Conservation (phyloP, 1,140 invertebrate genomes). For the Drosophila sulfurigaster region DNA sequence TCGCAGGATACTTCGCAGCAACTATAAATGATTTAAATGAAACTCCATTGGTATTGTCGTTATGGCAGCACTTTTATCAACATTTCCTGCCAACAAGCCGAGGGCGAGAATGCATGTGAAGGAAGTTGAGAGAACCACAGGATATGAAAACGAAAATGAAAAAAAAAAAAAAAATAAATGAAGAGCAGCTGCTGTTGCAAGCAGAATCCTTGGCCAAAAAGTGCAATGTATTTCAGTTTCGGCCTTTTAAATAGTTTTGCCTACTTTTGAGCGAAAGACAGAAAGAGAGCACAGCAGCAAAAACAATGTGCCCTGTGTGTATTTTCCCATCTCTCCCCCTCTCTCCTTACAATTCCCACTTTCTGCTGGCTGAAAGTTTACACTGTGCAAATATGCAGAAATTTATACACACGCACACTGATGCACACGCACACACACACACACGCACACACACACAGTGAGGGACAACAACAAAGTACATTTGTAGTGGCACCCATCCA, state of each 20-base stretch:
- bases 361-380: slow-evolving; percentile 42
- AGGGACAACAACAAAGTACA: slow-evolving; percentile 8
- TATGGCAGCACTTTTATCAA: slow-evolving; percentile 72
- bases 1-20: slow-evolving; percentile 8
- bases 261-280: slow-evolving; percentile 39
- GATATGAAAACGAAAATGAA: slow-evolving; percentile 50
- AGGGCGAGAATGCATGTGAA: slow-evolving; percentile 44
- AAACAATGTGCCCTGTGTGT: slow-evolving; percentile 43
- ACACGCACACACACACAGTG: no score
- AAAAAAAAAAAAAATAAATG: slow-evolving; percentile 12
- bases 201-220: slow-evolving; percentile 57
- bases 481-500: slow-evolving; percentile 33
- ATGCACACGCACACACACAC: not conserved
- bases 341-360: not conserved
- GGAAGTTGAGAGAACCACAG: slow-evolving; percentile 65
- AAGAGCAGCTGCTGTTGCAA: slow-evolving; percentile 43
- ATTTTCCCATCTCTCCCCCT: not conserved
- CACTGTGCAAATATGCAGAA: slow-evolving; percentile 53
- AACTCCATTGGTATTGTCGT: slow-evolving; percentile 43
- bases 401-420: slow-evolving; percentile 26
- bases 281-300: slow-evolving; percentile 14
- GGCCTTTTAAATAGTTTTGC: slow-evolving; percentile 69
- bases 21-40: slow-evolving; percentile 67
- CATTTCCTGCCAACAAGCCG: slow-evolving; percentile 61
- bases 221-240: slow-evolving; percentile 48